Conservation (phyloP, 92 coral and sea anemone genomes). For the Parazoanthus darwini region DNA sequence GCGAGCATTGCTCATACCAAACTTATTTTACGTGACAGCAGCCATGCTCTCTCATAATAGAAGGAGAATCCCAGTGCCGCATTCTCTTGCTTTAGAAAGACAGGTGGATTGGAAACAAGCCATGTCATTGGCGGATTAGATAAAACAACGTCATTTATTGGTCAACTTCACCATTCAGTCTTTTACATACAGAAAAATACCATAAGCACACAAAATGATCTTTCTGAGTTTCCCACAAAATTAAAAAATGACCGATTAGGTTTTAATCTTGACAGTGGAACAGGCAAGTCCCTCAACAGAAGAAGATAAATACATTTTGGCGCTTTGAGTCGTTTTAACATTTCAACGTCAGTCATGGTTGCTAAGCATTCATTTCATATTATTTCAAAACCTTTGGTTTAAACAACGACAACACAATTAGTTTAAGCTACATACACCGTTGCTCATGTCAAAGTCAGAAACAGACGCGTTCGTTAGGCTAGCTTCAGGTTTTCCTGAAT, state of each 20-base stretch:
- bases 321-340: not conserved
- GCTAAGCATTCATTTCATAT: not conserved
- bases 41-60: not conserved
- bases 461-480: not conserved
- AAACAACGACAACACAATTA: not conserved
- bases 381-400: not conserved
- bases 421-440: not conserved
- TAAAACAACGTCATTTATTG: not conserved
- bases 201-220: not conserved
- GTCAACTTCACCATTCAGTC: not conserved
- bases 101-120: slow-evolving; percentile 39
- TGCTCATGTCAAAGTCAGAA: not conserved
- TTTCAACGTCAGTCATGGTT: not conserved
- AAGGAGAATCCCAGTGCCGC: not conserved
- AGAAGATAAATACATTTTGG: too few species aligned
- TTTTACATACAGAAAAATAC: not conserved
- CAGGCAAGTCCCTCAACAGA: not conserved
- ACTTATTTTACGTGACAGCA: slow-evolving; percentile 16
- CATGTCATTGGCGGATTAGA: slow-evolving; percentile 16
- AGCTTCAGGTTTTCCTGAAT: not conserved
- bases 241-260: not conserved
- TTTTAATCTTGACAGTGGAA: not conserved
- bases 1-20: not conserved
- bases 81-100: slow-evolving; percentile 7
- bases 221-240: not conserved